Base-by-base conservation (phyloP, 1,140 invertebrate species). In the Pararge aegeria region DNA sequence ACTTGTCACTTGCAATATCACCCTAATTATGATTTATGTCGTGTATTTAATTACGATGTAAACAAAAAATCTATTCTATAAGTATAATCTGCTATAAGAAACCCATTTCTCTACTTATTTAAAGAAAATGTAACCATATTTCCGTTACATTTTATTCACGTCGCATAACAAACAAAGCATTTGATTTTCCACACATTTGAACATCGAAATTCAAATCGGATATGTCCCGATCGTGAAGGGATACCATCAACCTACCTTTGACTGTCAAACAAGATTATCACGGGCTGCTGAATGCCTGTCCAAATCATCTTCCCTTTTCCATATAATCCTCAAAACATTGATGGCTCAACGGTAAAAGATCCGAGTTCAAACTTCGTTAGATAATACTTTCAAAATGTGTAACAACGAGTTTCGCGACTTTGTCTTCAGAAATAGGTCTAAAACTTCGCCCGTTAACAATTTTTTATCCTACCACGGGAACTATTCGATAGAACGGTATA, bases 191-290 rank as follows among this genome's bases (percentile, higher is more conserved):
- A 20, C 42, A 46, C 19, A 46, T 46, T 20, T 46, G 42, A 46
- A 46, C 42, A 46, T 46, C 42, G 16, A 12, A 46, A 46, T 46
- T 46, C 19, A 46, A 46, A 46, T 46, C 16, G 16, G 42, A 46
- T 46, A 46, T 46, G 16, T 5, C 42, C 18, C 18, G 42, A 46
- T 46, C 38, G 13, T 46, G 19, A 20, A 46, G 42, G 42, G 42
- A 46, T 46, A 46, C 0, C 42, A 1, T 15, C 42, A 20, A 12
- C 1, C 13, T 46, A 46, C 42, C 42, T 46, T 46, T 46, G 42
- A 46, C 42, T 46, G 42, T 46, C 42, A 46, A 46, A 46, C 42
- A 46, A 46, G 42, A 46, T 46, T 46, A 46, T 20, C 16, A 20
- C 42, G 42, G 42, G 0, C 19, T 20, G 12, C 16, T 46, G 42